Percentiles rank a stretch among this genome's conserved stretches.
Evolutionary conservation across 2,888 invertebrate genomes (phyloP).

Genomic region (Sminthurinus aureus): DNA sequence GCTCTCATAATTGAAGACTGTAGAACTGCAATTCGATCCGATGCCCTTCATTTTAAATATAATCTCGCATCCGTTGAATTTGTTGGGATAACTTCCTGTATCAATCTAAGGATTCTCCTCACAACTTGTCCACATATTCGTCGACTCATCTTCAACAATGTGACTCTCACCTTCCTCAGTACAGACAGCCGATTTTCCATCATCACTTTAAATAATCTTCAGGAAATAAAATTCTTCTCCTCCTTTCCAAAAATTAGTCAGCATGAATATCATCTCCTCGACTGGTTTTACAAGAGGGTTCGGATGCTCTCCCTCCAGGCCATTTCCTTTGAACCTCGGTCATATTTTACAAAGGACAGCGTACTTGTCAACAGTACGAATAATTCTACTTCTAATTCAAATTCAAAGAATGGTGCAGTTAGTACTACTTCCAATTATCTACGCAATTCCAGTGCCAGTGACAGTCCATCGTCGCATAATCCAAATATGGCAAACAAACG

Average conservation of each 20-base stretch:
- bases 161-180: not conserved
- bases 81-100: not conserved
- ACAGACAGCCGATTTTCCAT: not conserved
- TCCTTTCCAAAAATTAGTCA: not conserved
- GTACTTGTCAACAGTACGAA: not conserved
- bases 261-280: not conserved
- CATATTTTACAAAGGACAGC: not conserved
- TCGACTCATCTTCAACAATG: not conserved
- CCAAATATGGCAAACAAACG: no score
- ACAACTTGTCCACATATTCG: not conserved
- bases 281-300: not conserved
- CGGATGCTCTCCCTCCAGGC: not conserved
- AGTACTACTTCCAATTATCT: no score
- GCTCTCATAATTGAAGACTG: not conserved
- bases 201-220: not conserved
- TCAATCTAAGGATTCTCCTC: not conserved
- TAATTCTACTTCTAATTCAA: no score
- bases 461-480: no score
- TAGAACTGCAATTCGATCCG: not conserved
- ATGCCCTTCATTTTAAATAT: not conserved
- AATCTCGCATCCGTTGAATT: not conserved
- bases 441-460: no score
- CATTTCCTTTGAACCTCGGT: not conserved
- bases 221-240: not conserved
- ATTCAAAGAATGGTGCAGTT: not conserved